Evolutionary conservation across 2,113 vertebrate genomes (phyloP).

Genomic region (Vombatus ursinus): DNA sequence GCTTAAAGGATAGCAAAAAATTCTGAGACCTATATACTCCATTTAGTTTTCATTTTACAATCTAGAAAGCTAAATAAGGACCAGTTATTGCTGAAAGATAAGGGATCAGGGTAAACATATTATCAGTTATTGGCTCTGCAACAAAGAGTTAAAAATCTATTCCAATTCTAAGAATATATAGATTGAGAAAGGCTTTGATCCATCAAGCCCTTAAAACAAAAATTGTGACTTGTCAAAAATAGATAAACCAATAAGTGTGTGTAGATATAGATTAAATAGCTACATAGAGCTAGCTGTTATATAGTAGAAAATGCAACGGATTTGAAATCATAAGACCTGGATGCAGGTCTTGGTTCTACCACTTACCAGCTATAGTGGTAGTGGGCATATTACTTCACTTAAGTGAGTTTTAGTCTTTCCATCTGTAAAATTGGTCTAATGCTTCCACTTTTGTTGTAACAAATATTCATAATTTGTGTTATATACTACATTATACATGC

Average conservation of each 20-base stretch:
- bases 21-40: background rate
- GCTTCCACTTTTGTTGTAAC: background rate
- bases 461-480: background rate
- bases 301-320: background rate
- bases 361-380: background rate
- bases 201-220: background rate
- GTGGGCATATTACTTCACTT: background rate
- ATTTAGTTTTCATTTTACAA: background rate
- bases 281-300: background rate
- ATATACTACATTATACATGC: background rate
- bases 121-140: background rate
- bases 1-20: background rate
- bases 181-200: background rate
- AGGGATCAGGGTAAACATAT: background rate
- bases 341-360: background rate
- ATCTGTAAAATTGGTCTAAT: background rate
- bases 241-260: background rate
- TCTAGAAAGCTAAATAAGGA: background rate
- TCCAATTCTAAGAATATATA: background rate
- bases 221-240: background rate
- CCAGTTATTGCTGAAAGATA: background rate
- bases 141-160: background rate
- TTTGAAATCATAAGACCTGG: background rate
- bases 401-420: background rate
- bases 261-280: background rate